These are phyloP conservation scores for Ligdia adustata DNA, from an alignment of 2,888 invertebrate species.

Conservation along the genomic window DNA sequence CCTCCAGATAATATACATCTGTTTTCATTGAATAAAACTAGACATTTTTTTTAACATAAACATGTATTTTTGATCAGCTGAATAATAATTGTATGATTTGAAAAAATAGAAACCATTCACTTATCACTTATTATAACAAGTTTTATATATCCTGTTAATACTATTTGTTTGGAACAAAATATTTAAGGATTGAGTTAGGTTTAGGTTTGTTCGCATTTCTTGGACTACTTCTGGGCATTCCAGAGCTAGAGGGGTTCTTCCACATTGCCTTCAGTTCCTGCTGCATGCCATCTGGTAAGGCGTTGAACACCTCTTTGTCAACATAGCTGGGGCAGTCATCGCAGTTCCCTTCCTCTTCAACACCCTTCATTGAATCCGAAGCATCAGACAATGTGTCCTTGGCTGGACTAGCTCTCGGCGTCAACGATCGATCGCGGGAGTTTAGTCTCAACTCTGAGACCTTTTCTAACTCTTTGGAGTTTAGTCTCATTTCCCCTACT, in stretches of 20 bases:
- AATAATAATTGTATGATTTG: conserved; percentile 83
- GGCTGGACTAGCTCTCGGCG: conserved; percentile 75
- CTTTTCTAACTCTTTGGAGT: conserved; percentile 85
- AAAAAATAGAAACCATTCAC: conserved; percentile 84
- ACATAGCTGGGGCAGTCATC: conserved; percentile 86
- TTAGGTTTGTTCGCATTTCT: conserved; percentile 82
- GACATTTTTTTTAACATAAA: conserved; percentile 75
- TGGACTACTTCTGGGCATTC: conserved; percentile 68
- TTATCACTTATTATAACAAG: conserved; percentile 81
- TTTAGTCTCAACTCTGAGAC: conserved; percentile 76
- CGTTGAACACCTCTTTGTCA: conserved; percentile 87
- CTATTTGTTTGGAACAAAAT: conserved; percentile 88
- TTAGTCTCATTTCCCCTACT: conserved; percentile 86
- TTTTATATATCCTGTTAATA: conserved; percentile 77
- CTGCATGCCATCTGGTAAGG: conserved; percentile 88
- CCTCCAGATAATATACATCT: conserved; percentile 59
- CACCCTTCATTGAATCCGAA: conserved; percentile 70
- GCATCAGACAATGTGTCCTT: conserved; percentile 71
- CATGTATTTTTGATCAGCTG: conserved; percentile 82
- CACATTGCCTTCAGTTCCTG: conserved; percentile 89
- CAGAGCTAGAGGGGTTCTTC: conserved; percentile 79
- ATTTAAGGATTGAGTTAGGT: conserved; percentile 87
- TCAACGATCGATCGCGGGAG: conserved; percentile 72
- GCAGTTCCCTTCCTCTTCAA: conserved; percentile 64
- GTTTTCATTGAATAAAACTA: conserved; percentile 52